phyloP scores from a whole-genome alignment of 2,113 vertebrate species.

The Brachypteracias leptosomus region DNA sequence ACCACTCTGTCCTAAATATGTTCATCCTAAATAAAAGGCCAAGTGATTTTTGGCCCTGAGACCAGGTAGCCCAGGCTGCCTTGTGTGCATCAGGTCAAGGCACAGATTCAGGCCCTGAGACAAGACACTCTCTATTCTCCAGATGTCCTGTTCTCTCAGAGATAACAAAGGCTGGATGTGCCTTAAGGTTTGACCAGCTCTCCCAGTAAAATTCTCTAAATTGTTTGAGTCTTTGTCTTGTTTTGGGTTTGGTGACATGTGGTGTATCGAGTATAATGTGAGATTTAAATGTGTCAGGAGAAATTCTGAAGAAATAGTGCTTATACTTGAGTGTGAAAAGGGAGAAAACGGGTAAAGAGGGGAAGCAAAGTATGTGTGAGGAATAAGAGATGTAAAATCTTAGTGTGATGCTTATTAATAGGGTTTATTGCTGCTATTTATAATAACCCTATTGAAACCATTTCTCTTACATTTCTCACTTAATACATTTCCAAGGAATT shows the following conservation, averaged over 20 bases:
- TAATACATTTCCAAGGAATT: neutral
- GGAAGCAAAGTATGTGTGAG: neutral
- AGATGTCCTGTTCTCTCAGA: neutral
- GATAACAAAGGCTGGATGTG: neutral
- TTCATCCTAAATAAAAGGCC: neutral
- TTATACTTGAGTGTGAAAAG: neutral
- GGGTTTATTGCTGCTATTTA: slow-evolving; percentile 36
- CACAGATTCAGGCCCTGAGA: neutral
- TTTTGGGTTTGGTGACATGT: neutral
- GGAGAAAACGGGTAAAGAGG: neutral
- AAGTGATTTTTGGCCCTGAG: neutral
- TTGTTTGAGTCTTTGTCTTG: neutral
- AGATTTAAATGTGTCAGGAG: neutral
- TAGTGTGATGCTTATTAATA: slow-evolving; percentile 9
- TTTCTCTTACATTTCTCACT: neutral
- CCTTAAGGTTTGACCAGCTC: neutral
- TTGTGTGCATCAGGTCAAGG: neutral
- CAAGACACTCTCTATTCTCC: neutral
- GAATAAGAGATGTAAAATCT: neutral
- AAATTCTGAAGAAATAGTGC: neutral
- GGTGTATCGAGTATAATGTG: neutral
- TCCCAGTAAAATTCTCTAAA: neutral
- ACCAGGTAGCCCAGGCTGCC: neutral
- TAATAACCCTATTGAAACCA: neutral
- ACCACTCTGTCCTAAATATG: neutral